phyloP scores from a whole-genome alignment of 2,113 vertebrate species.

The Tragelaphus buxtoni region DNA sequence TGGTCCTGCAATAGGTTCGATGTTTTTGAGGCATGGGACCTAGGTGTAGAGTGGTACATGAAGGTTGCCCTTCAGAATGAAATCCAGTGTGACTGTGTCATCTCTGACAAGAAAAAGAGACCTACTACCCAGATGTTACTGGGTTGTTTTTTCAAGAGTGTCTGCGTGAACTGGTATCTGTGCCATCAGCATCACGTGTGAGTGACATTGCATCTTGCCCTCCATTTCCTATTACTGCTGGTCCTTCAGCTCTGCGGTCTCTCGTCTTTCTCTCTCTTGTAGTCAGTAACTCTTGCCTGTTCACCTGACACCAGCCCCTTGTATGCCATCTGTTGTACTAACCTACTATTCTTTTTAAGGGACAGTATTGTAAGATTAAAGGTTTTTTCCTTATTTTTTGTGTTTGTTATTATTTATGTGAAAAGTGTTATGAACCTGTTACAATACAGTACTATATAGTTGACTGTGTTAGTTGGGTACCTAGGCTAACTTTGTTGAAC shows the following conservation, averaged over 20 bases:
- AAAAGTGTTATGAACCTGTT: neutral
- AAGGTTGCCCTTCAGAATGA: neutral
- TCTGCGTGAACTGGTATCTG: fast-evolving
- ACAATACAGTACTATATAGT: neutral
- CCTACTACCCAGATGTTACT: neutral
- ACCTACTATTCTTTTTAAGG: neutral
- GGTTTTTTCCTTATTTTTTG: neutral
- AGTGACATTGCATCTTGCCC: neutral
- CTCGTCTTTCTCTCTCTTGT: neutral
- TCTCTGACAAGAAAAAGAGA: neutral
- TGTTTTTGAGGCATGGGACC: neutral
- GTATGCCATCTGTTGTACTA: neutral
- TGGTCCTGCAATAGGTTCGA: neutral
- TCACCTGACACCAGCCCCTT: neutral
- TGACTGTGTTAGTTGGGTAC: neutral
- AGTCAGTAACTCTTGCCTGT: neutral
- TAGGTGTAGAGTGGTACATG: neutral
- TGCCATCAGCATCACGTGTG: neutral
- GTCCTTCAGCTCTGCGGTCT: neutral
- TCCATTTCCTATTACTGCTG: neutral
- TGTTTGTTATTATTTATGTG: neutral
- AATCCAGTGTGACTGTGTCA: neutral
- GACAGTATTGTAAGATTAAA: neutral
- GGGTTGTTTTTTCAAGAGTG: neutral
- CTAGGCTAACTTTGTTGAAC: neutral